Conservation (phyloP, 2,113 vertebrate species). For the Scytalopus superciliaris region DNA sequence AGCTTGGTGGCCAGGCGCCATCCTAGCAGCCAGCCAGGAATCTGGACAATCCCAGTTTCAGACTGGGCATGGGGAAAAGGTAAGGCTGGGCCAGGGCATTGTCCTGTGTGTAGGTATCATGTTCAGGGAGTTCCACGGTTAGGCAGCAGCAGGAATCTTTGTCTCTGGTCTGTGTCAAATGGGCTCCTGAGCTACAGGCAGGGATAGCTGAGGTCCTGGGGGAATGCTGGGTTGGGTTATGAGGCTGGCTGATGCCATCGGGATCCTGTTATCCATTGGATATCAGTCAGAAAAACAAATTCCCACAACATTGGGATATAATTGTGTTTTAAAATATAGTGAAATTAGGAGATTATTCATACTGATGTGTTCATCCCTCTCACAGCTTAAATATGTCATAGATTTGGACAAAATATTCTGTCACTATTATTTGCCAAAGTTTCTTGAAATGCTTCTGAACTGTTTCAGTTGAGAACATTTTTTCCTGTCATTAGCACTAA, state of each 20-base stretch:
- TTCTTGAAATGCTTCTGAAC: background rate
- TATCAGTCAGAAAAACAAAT: background rate
- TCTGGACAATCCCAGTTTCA: accelerated
- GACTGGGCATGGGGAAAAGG: background rate
- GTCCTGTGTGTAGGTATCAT: accelerated
- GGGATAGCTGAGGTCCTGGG: background rate
- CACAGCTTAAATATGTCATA: background rate
- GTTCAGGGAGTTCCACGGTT: background rate
- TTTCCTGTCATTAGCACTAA: background rate
- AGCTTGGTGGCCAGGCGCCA: background rate
- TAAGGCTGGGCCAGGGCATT: background rate
- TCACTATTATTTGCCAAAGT: background rate
- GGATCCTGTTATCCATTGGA: background rate
- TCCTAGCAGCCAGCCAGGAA: background rate
- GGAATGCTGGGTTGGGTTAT: background rate
- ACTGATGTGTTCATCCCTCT: background rate
- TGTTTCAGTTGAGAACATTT: background rate
- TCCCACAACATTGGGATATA: background rate
- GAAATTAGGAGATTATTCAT: background rate
- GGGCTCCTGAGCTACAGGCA: background rate
- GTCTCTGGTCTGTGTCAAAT: background rate
- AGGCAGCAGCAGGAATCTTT: background rate
- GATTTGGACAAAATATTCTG: background rate
- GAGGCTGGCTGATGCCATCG: background rate
- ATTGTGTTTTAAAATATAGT: background rate